Conservation (phyloP, 2,113 vertebrate species). For the Cheilinus undulatus region DNA sequence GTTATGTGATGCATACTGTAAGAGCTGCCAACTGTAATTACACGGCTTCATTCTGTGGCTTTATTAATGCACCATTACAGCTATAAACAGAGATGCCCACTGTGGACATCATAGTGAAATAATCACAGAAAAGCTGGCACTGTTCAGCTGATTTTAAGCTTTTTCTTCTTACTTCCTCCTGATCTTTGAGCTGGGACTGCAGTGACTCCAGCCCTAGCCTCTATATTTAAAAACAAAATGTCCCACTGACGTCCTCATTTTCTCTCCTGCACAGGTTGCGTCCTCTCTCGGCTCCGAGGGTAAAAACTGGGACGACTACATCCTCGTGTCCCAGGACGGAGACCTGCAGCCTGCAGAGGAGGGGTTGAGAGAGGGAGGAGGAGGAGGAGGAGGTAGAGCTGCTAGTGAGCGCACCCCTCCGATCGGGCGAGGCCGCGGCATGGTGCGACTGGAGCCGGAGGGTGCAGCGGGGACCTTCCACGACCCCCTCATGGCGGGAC, state of each 20-base stretch:
- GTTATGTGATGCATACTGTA: no score
- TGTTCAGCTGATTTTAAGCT: no score
- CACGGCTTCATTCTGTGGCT: no score
- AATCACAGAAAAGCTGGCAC: no score
- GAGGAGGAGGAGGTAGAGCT: conserved; percentile 8
- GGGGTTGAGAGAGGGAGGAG: no score
- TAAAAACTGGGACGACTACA: conserved; percentile 91
- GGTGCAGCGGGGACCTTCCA: conserved; percentile 83
- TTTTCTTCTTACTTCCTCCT: no score
- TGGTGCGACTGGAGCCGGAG: conserved; percentile 77
- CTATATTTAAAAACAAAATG: background rate
- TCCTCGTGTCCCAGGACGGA: conserved; percentile 91
- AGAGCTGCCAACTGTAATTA: no score
- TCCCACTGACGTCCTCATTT: background rate
- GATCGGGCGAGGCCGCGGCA: conserved; percentile 64
- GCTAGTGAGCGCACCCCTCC: conserved; percentile 48
- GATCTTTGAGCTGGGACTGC: background rate
- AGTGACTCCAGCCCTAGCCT: no score
- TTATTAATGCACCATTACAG: no score
- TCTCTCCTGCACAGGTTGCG: conserved; percentile 54
- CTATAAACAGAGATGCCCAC: no score
- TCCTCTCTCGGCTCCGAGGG: conserved; percentile 67
- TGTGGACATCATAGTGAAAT: no score
- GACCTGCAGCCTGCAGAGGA: conserved; percentile 69
- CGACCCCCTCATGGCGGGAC: conserved; percentile 88